A percentile compares a stretch with the other conserved stretches of the same genome.
These are phyloP conservation scores for Gymnocephalus cernua DNA, from an alignment of 2,113 vertebrate species.

Conservation along the genomic window DNA sequence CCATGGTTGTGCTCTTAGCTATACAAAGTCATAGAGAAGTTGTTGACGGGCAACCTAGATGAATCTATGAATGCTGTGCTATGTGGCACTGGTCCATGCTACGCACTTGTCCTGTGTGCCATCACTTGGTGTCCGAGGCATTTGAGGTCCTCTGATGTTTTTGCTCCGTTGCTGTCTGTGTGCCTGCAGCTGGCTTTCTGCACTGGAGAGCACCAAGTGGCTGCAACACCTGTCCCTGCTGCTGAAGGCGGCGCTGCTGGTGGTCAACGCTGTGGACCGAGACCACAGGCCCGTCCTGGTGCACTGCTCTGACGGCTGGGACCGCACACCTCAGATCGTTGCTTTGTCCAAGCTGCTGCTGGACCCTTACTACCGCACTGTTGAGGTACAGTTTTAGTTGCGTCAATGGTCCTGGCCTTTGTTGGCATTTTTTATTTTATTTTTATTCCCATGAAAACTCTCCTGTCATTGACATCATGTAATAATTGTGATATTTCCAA, in stretches of 20 bases:
- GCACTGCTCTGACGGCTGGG: slow-evolving; percentile 99
- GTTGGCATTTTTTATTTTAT: background rate
- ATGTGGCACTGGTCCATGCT: background rate
- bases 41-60: background rate
- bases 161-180: slow-evolving; percentile 3
- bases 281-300: slow-evolving; percentile 94
- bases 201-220: slow-evolving; percentile 97
- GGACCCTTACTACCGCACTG: slow-evolving; percentile 96
- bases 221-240: slow-evolving; percentile 97
- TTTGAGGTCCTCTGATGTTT: background rate
- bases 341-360: slow-evolving; percentile 95
- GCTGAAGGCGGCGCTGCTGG: slow-evolving; percentile 92
- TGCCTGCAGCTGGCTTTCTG: slow-evolving; percentile 93
- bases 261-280: slow-evolving; percentile 93
- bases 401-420: background rate
- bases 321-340: slow-evolving; percentile 97
- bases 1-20: background rate
- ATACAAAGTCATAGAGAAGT: background rate
- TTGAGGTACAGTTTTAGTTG: slow-evolving; percentile 85
- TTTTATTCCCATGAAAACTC: background rate
- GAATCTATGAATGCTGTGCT: background rate
- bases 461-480: background rate
- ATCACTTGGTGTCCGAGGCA: background rate
- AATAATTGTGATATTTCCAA: background rate
- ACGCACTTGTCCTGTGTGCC: background rate